Evolutionary conservation across 2,113 vertebrate species (phyloP), one percentile per base, ranked within the genome.

Genomic region (Pelvicachromis taeniatus): DNA sequence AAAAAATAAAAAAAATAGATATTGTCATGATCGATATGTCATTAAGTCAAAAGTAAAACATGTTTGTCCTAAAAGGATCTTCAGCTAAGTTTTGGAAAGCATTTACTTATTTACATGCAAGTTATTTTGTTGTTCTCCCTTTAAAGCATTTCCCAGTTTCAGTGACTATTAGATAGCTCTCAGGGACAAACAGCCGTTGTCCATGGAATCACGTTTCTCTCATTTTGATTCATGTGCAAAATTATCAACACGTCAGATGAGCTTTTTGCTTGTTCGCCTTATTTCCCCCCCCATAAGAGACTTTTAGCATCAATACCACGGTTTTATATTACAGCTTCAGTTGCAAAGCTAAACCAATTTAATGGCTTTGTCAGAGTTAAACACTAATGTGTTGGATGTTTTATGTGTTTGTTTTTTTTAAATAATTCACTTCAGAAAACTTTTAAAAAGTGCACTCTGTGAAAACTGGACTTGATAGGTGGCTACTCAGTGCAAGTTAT

Each of bases 301-400:
- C 35, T 68, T 68, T 23, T 42, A 23, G 35, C n/a, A 68, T 23
- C 35, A 23, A 40, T 23, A 68, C n/a, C 63, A 42, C 42, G 35
- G 38, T 23, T 68, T 63, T 42, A 40, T 68, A 68, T 68, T 48
- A 48, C 23, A 48, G 40, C 42, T 73, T 48, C 68, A 73, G 42
- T 48, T 48, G 42, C 4, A 48, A 48, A 73, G 42, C 68, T 73
- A 7, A 45, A 29, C 40, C 68, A 48, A 11, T 48, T 73, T 29
- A 29, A 73, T 19, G 40, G 1, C 23, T 73, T 10, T 0, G 68
- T 45, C 21, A 45, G 45, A 48, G 0, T 48, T 48, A 48, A 48
- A 48, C 5, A 73, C 68, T 29, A 26, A 45, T 29, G 40, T 48
- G 9, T 26, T 73, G 23, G 42, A 73, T 48, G 40, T 48, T 70